Evolutionary conservation across 1,140 invertebrate genomes (phyloP), one percentile per base, ranked within the genome.

Genomic region (Lasioglossum albipes): DNA sequence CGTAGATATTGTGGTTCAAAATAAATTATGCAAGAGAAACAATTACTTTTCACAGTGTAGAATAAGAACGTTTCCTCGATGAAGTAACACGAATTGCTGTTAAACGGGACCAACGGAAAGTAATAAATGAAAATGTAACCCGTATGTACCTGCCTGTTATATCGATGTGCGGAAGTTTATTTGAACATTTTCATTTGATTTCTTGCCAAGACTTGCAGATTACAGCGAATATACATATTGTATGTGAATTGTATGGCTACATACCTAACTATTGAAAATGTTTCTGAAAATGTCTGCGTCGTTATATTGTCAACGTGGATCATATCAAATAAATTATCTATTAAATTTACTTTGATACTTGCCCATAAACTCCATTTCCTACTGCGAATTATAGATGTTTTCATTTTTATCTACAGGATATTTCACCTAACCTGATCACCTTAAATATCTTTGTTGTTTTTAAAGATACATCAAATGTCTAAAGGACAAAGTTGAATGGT

Each of bases 61-160:
- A 16, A 12, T 69, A 75, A 75, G 79, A 75, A 80, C 72, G 73
- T 75, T 75, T 75, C 10, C 79, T 80, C 73, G 79, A 12, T 42
- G 10, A 75, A 75, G 54, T 69, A 80, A 75, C 57, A 54, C 20
- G 45, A 18, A 64, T 80, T 80, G 65, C 57, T 69, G 72, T 75
- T 87, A 71, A 83, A 79, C 45, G 87, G 86, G 87, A 87, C 86
- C 87, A 88, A 86, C 76, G 78, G 80, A 74, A 88, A 83, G 72
- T 75, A 76, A 75, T 75, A 57, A 41, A 80, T 31, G 5, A 36
- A 69, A 75, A 75, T 80, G 31, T 79, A 71, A 69, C 2, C 31
- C 27, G 22, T 78, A 22, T 72, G 31, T 69, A 68, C 16, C 74
- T 81, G 84, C 70, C 82, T 81, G 82, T 79, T 82, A 72, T 66